Percentiles rank a stretch among this genome's conserved stretches.
Conservation (phyloP, 2,888 invertebrate species). For the Nudaria mundana region DNA sequence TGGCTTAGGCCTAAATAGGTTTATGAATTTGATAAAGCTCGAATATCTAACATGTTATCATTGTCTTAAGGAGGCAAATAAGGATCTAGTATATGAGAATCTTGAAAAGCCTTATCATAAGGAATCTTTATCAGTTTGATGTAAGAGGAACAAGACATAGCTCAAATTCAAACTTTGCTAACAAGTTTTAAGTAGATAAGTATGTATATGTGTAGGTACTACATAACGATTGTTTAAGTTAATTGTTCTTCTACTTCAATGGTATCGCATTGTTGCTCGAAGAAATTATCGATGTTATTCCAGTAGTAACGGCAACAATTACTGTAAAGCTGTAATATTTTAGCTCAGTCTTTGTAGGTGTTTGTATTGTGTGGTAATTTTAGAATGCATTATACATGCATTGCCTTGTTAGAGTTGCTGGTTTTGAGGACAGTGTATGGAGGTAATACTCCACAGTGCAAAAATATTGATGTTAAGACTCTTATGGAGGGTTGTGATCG, state of each 20-base stretch:
- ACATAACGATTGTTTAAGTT: conserved; percentile 1
- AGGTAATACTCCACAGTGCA: conserved; percentile 41
- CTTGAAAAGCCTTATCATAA: too few species aligned
- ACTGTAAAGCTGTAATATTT: neutral
- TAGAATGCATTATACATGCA: conserved; percentile 10
- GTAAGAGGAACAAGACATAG: too few species aligned
- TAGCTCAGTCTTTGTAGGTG: conserved; percentile 5
- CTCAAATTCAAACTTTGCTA: too few species aligned
- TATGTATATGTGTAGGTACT: too few species aligned
- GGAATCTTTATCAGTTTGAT: too few species aligned
- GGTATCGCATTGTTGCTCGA: conserved; percentile 25
- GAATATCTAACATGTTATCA: too few species aligned
- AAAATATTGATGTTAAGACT: conserved; percentile 56
- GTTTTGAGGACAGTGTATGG: conserved; percentile 24
- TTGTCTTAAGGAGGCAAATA: too few species aligned
- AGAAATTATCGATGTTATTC: conserved; percentile 11
- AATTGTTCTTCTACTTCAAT: conserved; percentile 17
- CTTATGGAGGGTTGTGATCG: conserved; percentile 68
- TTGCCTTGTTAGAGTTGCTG: conserved; percentile 18
- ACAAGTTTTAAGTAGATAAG: too few species aligned
- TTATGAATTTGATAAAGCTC: too few species aligned
- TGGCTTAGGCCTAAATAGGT: too few species aligned
- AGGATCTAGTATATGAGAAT: too few species aligned
- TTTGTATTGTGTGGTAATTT: neutral
- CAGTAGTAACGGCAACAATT: conserved; percentile 1